Base-by-base conservation (phyloP, 2,888 invertebrate species). In the Clivina fossor region DNA sequence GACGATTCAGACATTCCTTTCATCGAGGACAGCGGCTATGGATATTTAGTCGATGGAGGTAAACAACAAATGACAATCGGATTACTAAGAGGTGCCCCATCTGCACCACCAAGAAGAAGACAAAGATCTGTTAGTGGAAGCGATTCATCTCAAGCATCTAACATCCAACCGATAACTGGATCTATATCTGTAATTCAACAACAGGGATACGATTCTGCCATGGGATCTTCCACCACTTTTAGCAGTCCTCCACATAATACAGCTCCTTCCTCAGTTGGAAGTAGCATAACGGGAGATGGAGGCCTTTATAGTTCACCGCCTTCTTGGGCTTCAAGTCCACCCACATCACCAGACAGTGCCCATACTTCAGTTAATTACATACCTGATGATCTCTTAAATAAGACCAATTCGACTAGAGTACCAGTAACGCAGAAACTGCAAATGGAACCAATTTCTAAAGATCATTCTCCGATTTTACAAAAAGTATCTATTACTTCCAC, bases 1-100 rank as follows among this genome's bases (percentile, higher is more conserved):
- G 82, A 83, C 65, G 79, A 82, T 64, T 71, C 77, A 57, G 84
- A 84, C 76, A 85, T 85, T 75, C 85, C 85, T 59, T 85, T 77
- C 65, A 85, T 85, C 65, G 85, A 85, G 69, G 84, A 84, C 57
- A 72, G 68, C 40, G 70, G 63, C 62, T 68, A 61, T 72, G 75
- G 62, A 47, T 58, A 62, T 44, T 56, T 59, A 58, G 53, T 62
- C 35, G 47, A 58, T 37, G 61, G 63, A 56, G 67, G 69, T 18
- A 66, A 67, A 54, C 72, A 72, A 51, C 72, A 71, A 51, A 67
- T 74, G 60, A 71, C 73, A 3, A 68, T 74, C 48, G 74, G 74
- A 53, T 61, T 71, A 18, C 62, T 70, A 1, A 65, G 66, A 62
- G 61, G 4, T 26, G 57, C 58, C n/a, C 69, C 72, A n/a, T 61